Base-by-base conservation (phyloP, 2,113 vertebrate species). In the Fulmarus glacialis region DNA sequence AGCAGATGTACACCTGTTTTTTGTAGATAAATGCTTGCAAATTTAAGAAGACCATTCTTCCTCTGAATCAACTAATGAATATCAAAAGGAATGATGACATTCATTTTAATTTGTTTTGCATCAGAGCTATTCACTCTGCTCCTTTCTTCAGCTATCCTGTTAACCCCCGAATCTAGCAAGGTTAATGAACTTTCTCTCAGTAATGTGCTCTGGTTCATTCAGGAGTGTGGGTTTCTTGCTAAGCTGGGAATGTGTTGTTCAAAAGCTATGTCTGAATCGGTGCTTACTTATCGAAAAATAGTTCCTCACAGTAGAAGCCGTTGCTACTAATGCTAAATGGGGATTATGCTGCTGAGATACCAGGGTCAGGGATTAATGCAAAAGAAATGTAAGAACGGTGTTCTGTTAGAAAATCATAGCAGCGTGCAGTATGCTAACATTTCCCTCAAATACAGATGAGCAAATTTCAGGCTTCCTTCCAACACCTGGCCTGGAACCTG, bases 71-170 rank as follows among this genome's bases (percentile, higher is more conserved):
- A 96, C 98, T 99, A 98, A 99, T 98, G 98, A 99, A 98, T 99
- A 98, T 98, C 98, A 99, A 99, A 99, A 98, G 98, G 91, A 98
- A 96, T 85, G 95, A 98, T 98, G 98, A 98, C 98, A 98, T 98
- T 98, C 97, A 98, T 98, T 98, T 98, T 98, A 97, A 98, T 98
- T 98, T 98, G 98, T 98, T 98, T 98, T 98, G 98, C 97, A 98
- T 98, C 98, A 92, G 95, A 98, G 97, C 98, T 95, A 97, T 98
- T 98, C 98, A 91, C 93, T 97, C 95, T 40, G 92, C 95, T 95
- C 96, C 97, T 98, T 98, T 98, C 97, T 98, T 97, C 97, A 91
- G 95, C 98, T 97, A 95, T 97, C 98, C 98, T 97, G 98, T 98
- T 98, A 98, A 98, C 98, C 98, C 95, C 96, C 71, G 59, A 94